These are phyloP conservation scores for Xyrichtys novacula DNA, from an alignment of 2,797 vertebrate species.

Conservation along the genomic window DNA sequence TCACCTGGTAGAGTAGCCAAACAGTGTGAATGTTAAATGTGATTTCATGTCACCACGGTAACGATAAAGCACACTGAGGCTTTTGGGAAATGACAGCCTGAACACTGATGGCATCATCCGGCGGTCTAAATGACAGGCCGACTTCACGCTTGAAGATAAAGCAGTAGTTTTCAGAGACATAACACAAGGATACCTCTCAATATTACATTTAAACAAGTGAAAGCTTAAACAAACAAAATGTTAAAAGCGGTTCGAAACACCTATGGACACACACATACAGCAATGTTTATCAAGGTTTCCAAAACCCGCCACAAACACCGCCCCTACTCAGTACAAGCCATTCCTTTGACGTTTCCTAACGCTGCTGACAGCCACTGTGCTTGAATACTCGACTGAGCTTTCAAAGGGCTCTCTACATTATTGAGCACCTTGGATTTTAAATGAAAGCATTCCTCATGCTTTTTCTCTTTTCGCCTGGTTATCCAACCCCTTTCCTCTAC, in stretches of 20 bases:
- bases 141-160: not conserved
- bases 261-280: constrained; percentile 4
- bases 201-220: not conserved
- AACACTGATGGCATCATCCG: constrained; percentile 24
- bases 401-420: constrained; percentile 77
- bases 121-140: constrained; percentile 18
- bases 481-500: constrained; percentile 58
- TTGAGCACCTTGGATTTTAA: constrained; percentile 78
- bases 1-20: no score
- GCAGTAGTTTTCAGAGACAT: constrained; percentile 13
- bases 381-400: constrained; percentile 71
- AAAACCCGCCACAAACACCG: constrained; percentile 34
- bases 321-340: constrained; percentile 45
- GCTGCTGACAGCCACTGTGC: constrained; percentile 64
- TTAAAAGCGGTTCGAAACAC: constrained; percentile 1
- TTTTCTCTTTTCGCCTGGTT: constrained; percentile 49
- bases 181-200: constrained; percentile 2
- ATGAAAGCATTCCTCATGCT: constrained; percentile 69
- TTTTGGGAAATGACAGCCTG: no score
- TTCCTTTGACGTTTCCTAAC: constrained; percentile 58
- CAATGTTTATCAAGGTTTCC: constrained; percentile 6
- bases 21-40: no score
- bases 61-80: no score
- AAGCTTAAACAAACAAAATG: not conserved
- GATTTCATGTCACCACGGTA: no score